A percentile compares a stretch with the other conserved stretches of the same genome.
Conservation (phyloP, 2,888 invertebrate species). For the Torymus auratus region DNA sequence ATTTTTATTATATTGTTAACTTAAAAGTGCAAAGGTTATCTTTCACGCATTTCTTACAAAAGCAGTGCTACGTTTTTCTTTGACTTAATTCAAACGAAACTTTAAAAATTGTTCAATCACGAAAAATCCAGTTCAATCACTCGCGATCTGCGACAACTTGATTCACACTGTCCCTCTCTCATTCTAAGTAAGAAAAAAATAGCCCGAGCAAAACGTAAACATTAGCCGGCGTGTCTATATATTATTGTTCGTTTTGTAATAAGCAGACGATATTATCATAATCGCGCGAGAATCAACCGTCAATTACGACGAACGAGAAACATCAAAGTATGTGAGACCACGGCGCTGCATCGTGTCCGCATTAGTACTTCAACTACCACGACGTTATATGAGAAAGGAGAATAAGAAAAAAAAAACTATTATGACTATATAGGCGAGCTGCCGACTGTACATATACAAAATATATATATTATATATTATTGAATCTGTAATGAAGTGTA, state of each 20-base stretch:
- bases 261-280: constrained; percentile 30
- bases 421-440: constrained; percentile 69
- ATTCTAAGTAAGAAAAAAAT: not conserved
- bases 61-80: too few relatives aligned
- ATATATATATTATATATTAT: constrained; percentile 68
- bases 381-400: constrained; percentile 59
- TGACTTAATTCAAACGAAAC: too few relatives aligned
- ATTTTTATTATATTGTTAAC: too few relatives aligned
- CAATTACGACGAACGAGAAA: constrained; percentile 61
- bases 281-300: constrained; percentile 55
- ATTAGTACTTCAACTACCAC: constrained; percentile 66
- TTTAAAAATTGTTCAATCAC: too few relatives aligned
- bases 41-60: too few relatives aligned
- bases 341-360: constrained; percentile 59
- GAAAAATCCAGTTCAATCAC: too few relatives aligned
- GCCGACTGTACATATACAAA: constrained; percentile 70
- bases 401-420: constrained; percentile 29
- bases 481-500: constrained; percentile 74
- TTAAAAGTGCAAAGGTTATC: too few relatives aligned
- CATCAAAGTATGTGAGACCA: constrained; percentile 44
- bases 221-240: not conserved
- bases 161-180: not conserved
- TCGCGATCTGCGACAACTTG: too few relatives aligned
- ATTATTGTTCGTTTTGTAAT: not conserved
- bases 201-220: not conserved